These are phyloP conservation scores for Formica aserva DNA, from an alignment of 2,888 invertebrate species.

Conservation along the genomic window DNA sequence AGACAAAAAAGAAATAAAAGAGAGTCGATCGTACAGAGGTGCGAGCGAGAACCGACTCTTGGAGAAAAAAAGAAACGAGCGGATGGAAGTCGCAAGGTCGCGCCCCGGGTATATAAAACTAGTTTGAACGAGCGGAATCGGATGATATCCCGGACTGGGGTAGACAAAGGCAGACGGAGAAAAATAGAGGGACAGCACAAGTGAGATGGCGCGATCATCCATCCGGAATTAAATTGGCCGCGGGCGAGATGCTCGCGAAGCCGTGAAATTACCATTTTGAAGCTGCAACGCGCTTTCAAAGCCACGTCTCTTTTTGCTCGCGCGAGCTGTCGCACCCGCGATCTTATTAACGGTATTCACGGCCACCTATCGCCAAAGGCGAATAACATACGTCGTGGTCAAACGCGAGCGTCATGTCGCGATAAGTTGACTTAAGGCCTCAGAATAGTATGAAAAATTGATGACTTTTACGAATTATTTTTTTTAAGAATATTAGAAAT, in stretches of 20 bases:
- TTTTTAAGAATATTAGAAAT: too few relatives aligned
- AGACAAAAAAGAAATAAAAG: slow-evolving; percentile 13
- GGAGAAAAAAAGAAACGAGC: slow-evolving; percentile 14
- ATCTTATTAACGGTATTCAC: slow-evolving; percentile 68
- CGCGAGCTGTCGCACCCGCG: slow-evolving; percentile 56
- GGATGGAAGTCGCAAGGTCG: slow-evolving; percentile 47
- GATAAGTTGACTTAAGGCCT: slow-evolving; percentile 4
- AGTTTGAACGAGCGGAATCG: slow-evolving; percentile 55
- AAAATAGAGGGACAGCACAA: slow-evolving; percentile 52
- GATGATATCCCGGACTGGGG: slow-evolving; percentile 37
- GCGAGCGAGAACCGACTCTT: slow-evolving; percentile 19
- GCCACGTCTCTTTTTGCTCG: slow-evolving; percentile 62
- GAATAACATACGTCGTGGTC: slow-evolving; percentile 57
- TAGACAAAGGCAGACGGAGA: slow-evolving; percentile 48
- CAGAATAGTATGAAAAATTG: too few relatives aligned
- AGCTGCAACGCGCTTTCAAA: slow-evolving; percentile 70
- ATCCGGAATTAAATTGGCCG: slow-evolving; percentile 75
- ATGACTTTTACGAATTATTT: too few relatives aligned
- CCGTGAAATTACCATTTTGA: slow-evolving; percentile 75
- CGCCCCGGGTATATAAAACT: slow-evolving; percentile 44
- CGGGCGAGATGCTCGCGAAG: slow-evolving; percentile 68
- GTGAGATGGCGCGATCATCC: slow-evolving; percentile 72
- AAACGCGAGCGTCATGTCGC: slow-evolving; percentile 43
- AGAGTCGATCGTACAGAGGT: slow-evolving; percentile 6
- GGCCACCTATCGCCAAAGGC: slow-evolving; percentile 40